Evolutionary conservation across 2,797 vertebrate species (phyloP).

Genomic region (Leucoraja ocellata): DNA sequence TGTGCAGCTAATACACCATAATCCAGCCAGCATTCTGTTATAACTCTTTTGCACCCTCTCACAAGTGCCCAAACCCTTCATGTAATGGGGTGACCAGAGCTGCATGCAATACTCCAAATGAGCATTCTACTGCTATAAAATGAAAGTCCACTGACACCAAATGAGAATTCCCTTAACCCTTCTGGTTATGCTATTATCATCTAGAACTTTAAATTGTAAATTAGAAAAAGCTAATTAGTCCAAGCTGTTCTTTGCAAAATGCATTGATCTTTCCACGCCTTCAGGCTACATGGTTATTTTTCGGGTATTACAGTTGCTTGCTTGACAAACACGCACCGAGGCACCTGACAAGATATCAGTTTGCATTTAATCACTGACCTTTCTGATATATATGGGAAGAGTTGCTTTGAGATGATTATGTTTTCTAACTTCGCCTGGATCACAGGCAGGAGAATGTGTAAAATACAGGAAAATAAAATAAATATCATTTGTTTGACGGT

Average conservation of each 20-base stretch:
- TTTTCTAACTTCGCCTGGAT: not conserved
- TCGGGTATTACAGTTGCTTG: not conserved
- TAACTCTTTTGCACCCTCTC: no score
- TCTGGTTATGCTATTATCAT: not conserved
- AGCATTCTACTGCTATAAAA: not conserved
- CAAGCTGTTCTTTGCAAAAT: not conserved
- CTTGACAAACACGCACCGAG: not conserved
- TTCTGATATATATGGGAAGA: not conserved
- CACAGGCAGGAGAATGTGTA: not conserved
- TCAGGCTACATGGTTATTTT: not conserved
- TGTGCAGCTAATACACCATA: no score
- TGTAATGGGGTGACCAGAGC: no score
- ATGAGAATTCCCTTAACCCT: not conserved
- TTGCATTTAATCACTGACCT: not conserved
- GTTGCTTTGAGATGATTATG: not conserved
- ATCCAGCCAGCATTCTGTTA: no score
- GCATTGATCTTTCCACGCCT: not conserved
- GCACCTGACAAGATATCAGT: not conserved
- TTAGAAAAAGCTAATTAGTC: slow-evolving; percentile 23
- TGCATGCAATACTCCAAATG: not conserved
- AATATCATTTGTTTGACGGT: not conserved
- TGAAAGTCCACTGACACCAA: not conserved
- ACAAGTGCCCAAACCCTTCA: no score
- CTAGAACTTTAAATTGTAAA: not conserved
- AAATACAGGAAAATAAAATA: not conserved